phyloP scores from a whole-genome alignment of 2,797 vertebrate genomes.

The Pelobates cultripes region DNA sequence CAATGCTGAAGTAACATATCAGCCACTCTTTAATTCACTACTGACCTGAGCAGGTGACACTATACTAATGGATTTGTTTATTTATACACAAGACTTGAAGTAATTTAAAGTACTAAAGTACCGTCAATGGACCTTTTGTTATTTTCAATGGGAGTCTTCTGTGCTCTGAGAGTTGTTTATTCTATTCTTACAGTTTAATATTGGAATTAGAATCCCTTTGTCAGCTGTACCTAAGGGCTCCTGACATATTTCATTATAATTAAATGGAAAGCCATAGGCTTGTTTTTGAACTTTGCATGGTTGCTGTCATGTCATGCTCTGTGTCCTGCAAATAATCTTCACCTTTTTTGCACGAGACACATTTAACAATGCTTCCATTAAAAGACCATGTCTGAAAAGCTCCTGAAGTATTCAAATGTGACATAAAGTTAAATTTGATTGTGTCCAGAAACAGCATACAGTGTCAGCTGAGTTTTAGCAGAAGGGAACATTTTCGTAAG shows the following conservation, averaged over 20 bases:
- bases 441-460: background rate
- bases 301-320: slow-evolving; percentile 8
- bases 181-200: slow-evolving; percentile 10
- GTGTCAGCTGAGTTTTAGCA: background rate
- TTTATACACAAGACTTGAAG: too few species aligned
- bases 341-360: slow-evolving; percentile 18
- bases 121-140: too few species aligned
- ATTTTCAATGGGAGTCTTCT: too few species aligned
- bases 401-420: background rate
- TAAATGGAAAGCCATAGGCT: slow-evolving; percentile 35
- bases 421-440: slow-evolving; percentile 1
- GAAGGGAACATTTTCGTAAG: background rate
- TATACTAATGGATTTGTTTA: too few species aligned
- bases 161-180: background rate
- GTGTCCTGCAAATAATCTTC: slow-evolving; percentile 25
- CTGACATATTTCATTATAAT: slow-evolving; percentile 43
- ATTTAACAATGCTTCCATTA: slow-evolving; percentile 23
- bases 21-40: too few species aligned
- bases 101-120: too few species aligned
- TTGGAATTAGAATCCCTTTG: slow-evolving; percentile 17
- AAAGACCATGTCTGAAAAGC: slow-evolving; percentile 13
- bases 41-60: too few species aligned
- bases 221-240: slow-evolving; percentile 16
- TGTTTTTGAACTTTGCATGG: slow-evolving; percentile 40
- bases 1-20: too few species aligned